phyloP scores from a whole-genome alignment of 2,797 vertebrate species.

The Melopsittacus undulatus region DNA sequence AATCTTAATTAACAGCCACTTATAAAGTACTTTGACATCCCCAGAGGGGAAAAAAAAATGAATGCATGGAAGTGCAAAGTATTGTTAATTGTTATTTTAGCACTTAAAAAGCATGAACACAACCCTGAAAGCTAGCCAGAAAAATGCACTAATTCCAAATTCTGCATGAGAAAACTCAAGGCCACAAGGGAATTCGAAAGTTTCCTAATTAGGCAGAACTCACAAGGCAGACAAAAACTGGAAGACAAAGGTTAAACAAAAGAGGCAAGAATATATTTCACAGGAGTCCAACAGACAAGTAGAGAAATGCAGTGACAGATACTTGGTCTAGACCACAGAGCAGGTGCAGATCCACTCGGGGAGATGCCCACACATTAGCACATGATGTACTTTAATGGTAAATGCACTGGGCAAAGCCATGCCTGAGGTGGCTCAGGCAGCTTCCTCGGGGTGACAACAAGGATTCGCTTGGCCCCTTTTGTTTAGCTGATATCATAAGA shows the following conservation, averaged over 20 bases:
- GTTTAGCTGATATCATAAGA: not conserved
- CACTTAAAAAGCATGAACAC: constrained; percentile 31
- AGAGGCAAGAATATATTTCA: constrained; percentile 34
- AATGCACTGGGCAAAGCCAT: not conserved
- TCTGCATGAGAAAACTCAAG: constrained; percentile 51
- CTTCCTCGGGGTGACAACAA: not conserved
- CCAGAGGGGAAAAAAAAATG: not conserved
- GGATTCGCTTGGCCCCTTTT: constrained; percentile 11
- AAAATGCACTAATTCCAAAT: constrained; percentile 42
- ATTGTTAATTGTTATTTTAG: constrained; percentile 55
- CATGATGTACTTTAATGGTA: not conserved
- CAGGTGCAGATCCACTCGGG: not conserved
- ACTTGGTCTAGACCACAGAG: not conserved
- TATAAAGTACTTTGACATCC: constrained; percentile 18
- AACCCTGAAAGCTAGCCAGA: constrained; percentile 18
- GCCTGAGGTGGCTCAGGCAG: not conserved
- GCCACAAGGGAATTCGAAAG: constrained; percentile 57
- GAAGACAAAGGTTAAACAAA: constrained; percentile 59
- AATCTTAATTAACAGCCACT: constrained; percentile 43
- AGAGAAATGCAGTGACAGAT: not conserved
- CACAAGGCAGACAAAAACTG: constrained; percentile 51
- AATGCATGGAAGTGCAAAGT: not conserved
- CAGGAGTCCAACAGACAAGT: not conserved
- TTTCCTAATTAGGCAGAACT: constrained; percentile 67
- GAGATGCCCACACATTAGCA: not conserved